phyloP scores from a whole-genome alignment of 2,797 vertebrate genomes.

The Nyctibius grandis region DNA sequence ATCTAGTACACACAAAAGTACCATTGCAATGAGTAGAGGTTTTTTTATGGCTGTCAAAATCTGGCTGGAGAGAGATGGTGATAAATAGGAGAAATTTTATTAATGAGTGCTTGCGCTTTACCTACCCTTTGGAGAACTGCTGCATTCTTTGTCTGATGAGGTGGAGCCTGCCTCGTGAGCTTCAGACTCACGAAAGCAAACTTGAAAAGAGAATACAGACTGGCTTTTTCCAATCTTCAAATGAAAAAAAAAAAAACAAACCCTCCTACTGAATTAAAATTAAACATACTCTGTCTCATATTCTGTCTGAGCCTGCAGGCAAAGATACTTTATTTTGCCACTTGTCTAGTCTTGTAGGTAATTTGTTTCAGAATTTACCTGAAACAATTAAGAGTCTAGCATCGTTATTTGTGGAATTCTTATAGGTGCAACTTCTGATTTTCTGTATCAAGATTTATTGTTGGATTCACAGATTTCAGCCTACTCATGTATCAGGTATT shows the following conservation, averaged over 20 bases:
- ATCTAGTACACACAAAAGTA: background rate
- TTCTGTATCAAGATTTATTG: background rate
- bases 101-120: background rate
- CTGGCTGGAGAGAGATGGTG: background rate
- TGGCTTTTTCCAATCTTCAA: background rate
- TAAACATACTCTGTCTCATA: background rate
- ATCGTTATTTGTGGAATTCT: background rate
- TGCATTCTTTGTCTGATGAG: background rate
- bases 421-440: background rate
- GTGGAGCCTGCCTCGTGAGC: background rate
- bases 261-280: background rate
- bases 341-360: slow-evolving; percentile 8
- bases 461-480: background rate
- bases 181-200: background rate
- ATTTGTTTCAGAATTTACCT: background rate
- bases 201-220: slow-evolving; percentile 9
- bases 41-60: background rate
- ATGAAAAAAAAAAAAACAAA: background rate
- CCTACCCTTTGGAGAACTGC: background rate
- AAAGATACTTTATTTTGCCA: background rate
- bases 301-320: slow-evolving; percentile 24
- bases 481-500: fast-evolving
- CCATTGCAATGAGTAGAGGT: background rate
- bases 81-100: background rate
- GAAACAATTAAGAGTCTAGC: background rate